Conservation (phyloP, 2,888 invertebrate species). For the Beris morrisii region DNA sequence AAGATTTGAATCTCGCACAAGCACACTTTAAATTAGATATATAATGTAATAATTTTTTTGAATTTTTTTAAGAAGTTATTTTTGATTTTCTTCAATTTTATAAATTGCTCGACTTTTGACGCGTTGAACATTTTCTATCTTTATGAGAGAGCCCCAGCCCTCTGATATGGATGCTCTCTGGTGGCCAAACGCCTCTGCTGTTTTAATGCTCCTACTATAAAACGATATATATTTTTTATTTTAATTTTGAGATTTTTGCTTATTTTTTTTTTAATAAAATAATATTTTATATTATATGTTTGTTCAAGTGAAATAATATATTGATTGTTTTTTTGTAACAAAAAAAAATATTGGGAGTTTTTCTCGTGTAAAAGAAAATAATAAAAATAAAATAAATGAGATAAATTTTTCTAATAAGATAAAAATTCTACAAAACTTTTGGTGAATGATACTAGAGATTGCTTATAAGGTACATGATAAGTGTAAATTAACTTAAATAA, state of each 20-base stretch:
- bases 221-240: constrained; percentile 38
- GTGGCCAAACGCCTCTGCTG: constrained; percentile 81
- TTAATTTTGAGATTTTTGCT: constrained; percentile 8
- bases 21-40: constrained; percentile 6
- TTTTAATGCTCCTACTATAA: constrained; percentile 58
- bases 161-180: constrained; percentile 97
- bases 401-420: too few relatives aligned
- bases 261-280: neutral
- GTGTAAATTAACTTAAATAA: too few relatives aligned
- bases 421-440: constrained; percentile 7
- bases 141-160: constrained; percentile 82
- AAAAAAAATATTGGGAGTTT: too few relatives aligned
- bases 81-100: constrained; percentile 4
- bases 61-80: constrained; percentile 18
- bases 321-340: neutral
- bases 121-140: constrained; percentile 18
- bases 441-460: constrained; percentile 1
- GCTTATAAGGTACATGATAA: too few relatives aligned
- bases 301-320: constrained; percentile 8
- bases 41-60: constrained; percentile 2
- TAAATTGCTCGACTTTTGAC: neutral
- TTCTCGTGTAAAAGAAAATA: too few relatives aligned
- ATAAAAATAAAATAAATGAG: too few relatives aligned
- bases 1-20: constrained; percentile 10
- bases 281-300: constrained; percentile 6